A percentile compares a stretch with the other conserved stretches of the same genome.
These are phyloP conservation scores for Diaphora mendica DNA, from an alignment of 2,888 invertebrate species.

Conservation along the genomic window DNA sequence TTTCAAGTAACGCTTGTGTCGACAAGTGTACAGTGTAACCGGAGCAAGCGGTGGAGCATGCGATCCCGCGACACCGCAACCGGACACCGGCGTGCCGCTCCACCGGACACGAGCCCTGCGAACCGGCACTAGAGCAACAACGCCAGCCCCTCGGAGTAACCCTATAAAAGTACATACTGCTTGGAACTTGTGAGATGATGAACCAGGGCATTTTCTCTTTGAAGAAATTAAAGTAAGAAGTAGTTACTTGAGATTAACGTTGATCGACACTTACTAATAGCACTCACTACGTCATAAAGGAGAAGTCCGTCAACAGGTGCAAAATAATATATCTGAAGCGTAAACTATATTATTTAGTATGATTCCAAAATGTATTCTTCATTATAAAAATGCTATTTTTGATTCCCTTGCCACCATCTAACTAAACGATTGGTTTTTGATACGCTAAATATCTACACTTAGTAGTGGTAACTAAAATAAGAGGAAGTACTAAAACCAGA, in stretches of 20 bases:
- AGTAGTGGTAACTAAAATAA: no score
- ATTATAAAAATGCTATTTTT: no score
- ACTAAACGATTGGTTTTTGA: neutral
- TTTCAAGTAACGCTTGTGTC: slow-evolving; percentile 11
- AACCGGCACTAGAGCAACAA: slow-evolving; percentile 14
- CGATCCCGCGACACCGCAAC: slow-evolving; percentile 59
- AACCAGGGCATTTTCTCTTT: neutral
- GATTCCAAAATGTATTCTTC: neutral
- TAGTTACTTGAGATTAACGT: no score
- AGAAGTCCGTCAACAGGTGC: neutral
- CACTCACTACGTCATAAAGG: no score
- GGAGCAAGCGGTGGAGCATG: slow-evolving; percentile 55
- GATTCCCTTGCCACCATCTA: no score
- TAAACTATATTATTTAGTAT: neutral
- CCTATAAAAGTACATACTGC: neutral
- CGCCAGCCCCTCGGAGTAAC: neutral
- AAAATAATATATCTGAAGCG: neutral
- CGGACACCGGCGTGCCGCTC: slow-evolving; percentile 59
- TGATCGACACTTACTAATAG: neutral
- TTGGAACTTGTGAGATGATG: neutral
- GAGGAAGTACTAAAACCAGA: no score
- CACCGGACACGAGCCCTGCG: slow-evolving; percentile 47
- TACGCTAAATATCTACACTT: neutral
- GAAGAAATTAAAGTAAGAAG: neutral
- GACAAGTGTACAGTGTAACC: slow-evolving; percentile 38